phyloP scores from a whole-genome alignment of 2,888 invertebrate genomes.

The Phengaris alcon region DNA sequence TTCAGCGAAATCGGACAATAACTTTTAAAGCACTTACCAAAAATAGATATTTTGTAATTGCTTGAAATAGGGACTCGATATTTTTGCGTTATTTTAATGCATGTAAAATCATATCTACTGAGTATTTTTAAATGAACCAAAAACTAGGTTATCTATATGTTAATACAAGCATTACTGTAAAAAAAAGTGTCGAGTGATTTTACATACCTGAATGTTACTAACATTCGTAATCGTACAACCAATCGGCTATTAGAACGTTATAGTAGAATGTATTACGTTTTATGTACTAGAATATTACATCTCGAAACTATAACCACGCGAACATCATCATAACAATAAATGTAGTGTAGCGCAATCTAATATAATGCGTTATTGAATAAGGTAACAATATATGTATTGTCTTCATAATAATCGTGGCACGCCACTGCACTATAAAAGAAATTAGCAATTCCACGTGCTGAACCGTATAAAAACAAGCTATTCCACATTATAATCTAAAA shows the following conservation, averaged over 20 bases:
- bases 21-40: too few relatives aligned
- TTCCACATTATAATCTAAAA: not conserved
- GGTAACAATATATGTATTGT: constrained; percentile 9
- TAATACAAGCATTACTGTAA: too few relatives aligned
- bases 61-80: too few relatives aligned
- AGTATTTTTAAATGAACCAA: too few relatives aligned
- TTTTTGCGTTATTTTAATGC: too few relatives aligned
- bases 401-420: not conserved
- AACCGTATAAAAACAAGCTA: not conserved
- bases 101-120: too few relatives aligned
- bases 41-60: too few relatives aligned
- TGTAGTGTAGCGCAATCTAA: constrained; percentile 20
- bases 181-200: too few relatives aligned
- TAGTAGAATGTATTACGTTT: not conserved
- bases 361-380: not conserved
- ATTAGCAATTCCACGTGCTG: constrained; percentile 7
- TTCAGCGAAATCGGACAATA: too few relatives aligned
- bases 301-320: not conserved
- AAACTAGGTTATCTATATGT: too few relatives aligned
- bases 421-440: not conserved
- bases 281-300: not conserved
- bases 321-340: constrained; percentile 16
- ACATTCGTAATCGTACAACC: constrained; percentile 77
- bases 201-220: too few relatives aligned
- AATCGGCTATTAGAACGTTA: not conserved